Evolutionary conservation across 1,140 invertebrate species (phyloP).

Genomic region (Heliconius congener): DNA sequence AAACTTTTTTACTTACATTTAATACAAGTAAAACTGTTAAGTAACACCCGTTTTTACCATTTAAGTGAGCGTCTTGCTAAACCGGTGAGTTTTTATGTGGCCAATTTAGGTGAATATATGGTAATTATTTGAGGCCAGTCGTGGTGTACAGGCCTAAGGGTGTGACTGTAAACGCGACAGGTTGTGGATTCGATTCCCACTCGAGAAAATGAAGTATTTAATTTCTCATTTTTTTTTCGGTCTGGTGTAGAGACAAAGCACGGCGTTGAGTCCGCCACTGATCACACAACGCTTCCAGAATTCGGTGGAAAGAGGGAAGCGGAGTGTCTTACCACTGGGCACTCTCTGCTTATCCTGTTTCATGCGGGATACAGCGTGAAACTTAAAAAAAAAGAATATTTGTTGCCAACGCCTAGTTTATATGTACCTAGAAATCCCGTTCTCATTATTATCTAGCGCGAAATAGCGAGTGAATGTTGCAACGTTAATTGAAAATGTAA

Average conservation of each 20-base stretch:
- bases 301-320: too few species aligned
- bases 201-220: too few species aligned
- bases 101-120: background rate
- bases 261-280: too few species aligned
- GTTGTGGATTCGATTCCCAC: too few species aligned
- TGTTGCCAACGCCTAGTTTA: background rate
- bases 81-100: conserved; percentile 13
- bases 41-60: conserved; percentile 27
- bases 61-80: conserved; percentile 16
- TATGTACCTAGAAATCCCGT: background rate
- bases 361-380: too few species aligned
- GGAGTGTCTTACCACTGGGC: too few species aligned
- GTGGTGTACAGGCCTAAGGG: too few species aligned
- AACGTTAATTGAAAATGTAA: background rate
- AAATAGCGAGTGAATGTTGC: conserved; percentile 4
- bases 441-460: background rate
- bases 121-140: background rate
- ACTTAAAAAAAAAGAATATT: background rate
- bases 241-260: too few species aligned
- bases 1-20: conserved; percentile 22
- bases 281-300: too few species aligned
- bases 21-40: conserved; percentile 24
- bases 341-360: too few species aligned
- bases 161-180: too few species aligned
- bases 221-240: too few species aligned